phyloP scores from a whole-genome alignment of 1,140 invertebrate species.

The Microplitis demolitor region DNA sequence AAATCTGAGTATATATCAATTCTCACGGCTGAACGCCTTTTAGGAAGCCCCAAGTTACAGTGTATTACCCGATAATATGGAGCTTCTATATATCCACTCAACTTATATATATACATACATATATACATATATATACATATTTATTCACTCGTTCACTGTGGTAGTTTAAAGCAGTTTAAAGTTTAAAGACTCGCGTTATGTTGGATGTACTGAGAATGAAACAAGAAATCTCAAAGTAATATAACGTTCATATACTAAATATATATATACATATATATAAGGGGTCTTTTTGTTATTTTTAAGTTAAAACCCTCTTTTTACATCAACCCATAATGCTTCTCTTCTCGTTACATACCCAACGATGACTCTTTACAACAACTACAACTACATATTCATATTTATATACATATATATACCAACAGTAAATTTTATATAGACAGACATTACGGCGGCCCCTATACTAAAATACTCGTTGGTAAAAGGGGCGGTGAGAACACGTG shows the following conservation, averaged over 20 bases:
- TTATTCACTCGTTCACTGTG: no score
- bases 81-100: no score
- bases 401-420: no score
- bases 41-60: not conserved
- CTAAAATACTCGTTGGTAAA: no score
- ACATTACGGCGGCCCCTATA: no score
- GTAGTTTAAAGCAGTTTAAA: no score
- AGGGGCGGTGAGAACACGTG: constrained; percentile 36
- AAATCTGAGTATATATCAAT: not conserved
- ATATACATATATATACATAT: not conserved
- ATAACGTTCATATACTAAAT: not conserved
- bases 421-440: no score
- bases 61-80: not conserved
- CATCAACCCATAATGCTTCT: not conserved
- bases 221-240: not conserved
- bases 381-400: no score
- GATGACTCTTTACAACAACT: no score
- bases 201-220: no score
- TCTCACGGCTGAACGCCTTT: not conserved
- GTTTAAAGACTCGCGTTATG: no score
- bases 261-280: not conserved
- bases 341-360: no score
- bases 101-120: not conserved
- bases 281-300: not conserved
- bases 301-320: not conserved